phyloP scores from a whole-genome alignment of 92 coral and sea anemone species.

The Phenganax subtilis region DNA sequence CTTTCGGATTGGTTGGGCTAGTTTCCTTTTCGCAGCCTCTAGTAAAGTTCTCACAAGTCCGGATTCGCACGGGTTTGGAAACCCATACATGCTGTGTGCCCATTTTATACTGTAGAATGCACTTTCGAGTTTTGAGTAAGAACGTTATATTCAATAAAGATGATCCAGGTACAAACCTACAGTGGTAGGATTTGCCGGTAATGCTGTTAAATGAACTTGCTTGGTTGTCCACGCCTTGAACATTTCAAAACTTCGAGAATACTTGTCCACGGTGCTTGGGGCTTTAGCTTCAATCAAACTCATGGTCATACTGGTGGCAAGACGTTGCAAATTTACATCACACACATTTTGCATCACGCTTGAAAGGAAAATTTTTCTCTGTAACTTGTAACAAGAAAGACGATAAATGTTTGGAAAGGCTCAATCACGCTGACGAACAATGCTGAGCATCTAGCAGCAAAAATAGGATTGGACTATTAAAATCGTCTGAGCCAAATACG shows the following conservation, averaged over 20 bases:
- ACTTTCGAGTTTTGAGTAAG: slow-evolving; percentile 42
- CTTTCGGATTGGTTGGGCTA: slow-evolving; percentile 44
- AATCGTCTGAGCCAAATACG: slow-evolving; percentile 52
- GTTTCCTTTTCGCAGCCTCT: slow-evolving; percentile 41
- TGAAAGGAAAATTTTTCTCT: neutral
- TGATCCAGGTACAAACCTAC: slow-evolving; percentile 47
- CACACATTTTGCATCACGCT: neutral
- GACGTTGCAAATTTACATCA: slow-evolving; percentile 32
- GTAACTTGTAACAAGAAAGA: neutral
- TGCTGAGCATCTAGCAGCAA: slow-evolving; percentile 22
- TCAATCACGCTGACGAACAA: neutral
- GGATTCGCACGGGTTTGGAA: slow-evolving; percentile 36
- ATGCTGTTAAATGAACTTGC: slow-evolving; percentile 28
- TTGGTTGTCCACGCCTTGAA: slow-evolving; percentile 47
- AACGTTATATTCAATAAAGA: slow-evolving; percentile 29
- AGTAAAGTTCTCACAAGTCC: slow-evolving; percentile 33
- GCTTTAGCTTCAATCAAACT: slow-evolving; percentile 45
- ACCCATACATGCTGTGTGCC: slow-evolving; percentile 51
- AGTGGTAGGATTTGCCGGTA: slow-evolving; percentile 30
- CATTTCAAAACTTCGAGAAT: slow-evolving; percentile 51
- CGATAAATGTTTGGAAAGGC: neutral
- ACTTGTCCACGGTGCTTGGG: slow-evolving; percentile 41
- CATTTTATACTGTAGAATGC: slow-evolving; percentile 55
- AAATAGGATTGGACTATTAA: slow-evolving; percentile 50
- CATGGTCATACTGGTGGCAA: slow-evolving; percentile 44